Base-by-base conservation (phyloP, 1,140 invertebrate species). In the Eupeodes corollae region DNA sequence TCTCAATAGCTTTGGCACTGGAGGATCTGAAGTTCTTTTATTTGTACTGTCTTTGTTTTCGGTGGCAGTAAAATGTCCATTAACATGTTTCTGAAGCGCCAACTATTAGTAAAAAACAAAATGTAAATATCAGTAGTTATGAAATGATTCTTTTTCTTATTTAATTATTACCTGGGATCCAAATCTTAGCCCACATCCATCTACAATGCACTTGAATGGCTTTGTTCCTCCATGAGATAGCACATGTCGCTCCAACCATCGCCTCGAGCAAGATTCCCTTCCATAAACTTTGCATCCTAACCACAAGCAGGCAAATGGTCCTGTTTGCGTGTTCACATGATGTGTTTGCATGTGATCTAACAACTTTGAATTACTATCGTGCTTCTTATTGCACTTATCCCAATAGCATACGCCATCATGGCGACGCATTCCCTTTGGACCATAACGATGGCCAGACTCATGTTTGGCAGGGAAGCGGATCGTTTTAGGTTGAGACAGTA, bases 161-260 rank as follows among this genome's bases (percentile, higher is more conserved):
- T 31, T 41, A 30, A 5, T 9, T 48, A 63, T 63, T 71, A 91
- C 86, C 81, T 93, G 91, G 49, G 90, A 88, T 56, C 86, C 86
- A 67, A 97, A 97, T 58, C 90, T 78, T 59, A 85, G 78, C 34
- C 87, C 88, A 70, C 93, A 98, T 45, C 86, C 83, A 54, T 91
- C 89, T 52, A 98, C 87, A 63, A 96, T 95, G 70, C 93, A 98
- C 56, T 88, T 82, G 72, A 91, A 95, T 19, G 91, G 91, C 67
- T 95, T 95, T 62, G 88, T 92, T 26, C 91, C 91, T 49, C 88
- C 88, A 67, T 95, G 91, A 2, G 82, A 84, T 30, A 94, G 71
- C 19, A 95, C 86, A 72, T 97, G 93, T 33, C 91, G 74, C 61
- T 96, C 90, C 33, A 98, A 71, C 92, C 92, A 98, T 35, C 86